phyloP scores from a whole-genome alignment of 2,888 invertebrate species.

The Laothoe populi region DNA sequence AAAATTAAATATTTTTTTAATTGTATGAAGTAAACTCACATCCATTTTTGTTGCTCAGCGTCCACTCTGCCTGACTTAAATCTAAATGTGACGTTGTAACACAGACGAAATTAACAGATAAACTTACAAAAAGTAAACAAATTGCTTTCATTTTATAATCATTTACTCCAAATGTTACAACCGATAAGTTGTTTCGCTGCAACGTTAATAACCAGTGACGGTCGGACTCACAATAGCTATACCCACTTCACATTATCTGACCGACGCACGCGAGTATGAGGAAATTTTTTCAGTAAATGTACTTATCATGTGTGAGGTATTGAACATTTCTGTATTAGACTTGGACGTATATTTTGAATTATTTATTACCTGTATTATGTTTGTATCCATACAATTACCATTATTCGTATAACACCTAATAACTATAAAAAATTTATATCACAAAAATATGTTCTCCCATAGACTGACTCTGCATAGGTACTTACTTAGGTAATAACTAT shows the following conservation, averaged over 20 bases:
- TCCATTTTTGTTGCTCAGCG: conserved; percentile 65
- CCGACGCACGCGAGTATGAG: conserved; percentile 7
- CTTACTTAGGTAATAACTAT: too few species aligned
- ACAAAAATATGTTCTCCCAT: too few species aligned
- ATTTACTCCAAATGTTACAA: neutral
- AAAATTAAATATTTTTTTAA: too few species aligned
- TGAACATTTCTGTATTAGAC: neutral
- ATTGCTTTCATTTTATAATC: conserved; percentile 31
- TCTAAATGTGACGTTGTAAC: conserved; percentile 38
- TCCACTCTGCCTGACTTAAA: conserved; percentile 54
- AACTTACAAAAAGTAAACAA: conserved; percentile 34
- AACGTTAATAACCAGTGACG: conserved; percentile 5
- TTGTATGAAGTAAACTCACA: conserved; percentile 61
- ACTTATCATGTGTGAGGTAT: neutral
- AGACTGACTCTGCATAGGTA: too few species aligned
- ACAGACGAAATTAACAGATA: conserved; percentile 27
- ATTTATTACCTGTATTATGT: too few species aligned
- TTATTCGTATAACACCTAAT: too few species aligned
- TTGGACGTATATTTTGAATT: too few species aligned
- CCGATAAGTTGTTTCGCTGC: neutral
- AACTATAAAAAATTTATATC: too few species aligned
- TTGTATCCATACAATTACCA: too few species aligned
- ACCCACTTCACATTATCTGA: conserved; percentile 3
- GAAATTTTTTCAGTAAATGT: conserved; percentile 13
- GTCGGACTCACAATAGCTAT: neutral